Conservation (phyloP, 2,113 vertebrate genomes). For the Sula dactylatra region DNA sequence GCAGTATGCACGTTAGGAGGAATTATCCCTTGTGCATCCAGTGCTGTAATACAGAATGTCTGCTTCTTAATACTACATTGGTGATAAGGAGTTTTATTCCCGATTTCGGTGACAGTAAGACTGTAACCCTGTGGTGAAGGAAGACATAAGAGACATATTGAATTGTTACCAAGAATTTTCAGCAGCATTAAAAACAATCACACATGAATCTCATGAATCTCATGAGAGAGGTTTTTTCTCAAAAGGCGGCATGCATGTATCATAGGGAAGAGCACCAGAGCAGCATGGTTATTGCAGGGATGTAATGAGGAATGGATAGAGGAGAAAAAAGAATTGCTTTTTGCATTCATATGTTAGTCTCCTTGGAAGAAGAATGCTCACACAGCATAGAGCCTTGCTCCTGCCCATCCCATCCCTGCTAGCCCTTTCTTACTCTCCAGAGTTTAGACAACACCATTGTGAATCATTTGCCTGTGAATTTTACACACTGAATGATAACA, state of each 20-base stretch:
- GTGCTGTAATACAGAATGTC: too few species aligned
- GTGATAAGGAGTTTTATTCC: too few species aligned
- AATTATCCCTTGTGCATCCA: too few species aligned
- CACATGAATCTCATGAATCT: accelerated
- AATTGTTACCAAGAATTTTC: background rate
- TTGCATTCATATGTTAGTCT: background rate
- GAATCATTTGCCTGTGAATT: background rate
- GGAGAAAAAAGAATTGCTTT: background rate
- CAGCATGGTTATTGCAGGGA: background rate
- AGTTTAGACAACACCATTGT: background rate
- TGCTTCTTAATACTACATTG: too few species aligned
- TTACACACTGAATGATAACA: background rate
- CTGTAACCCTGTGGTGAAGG: background rate
- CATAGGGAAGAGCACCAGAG: background rate
- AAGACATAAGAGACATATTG: background rate
- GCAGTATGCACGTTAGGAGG: too few species aligned
- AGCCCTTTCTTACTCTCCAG: background rate
- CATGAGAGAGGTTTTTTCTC: background rate
- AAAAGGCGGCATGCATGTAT: accelerated
- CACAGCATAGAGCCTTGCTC: background rate
- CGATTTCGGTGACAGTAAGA: too few species aligned
- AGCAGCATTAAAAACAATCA: background rate
- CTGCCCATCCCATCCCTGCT: accelerated
- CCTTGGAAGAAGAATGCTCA: background rate
- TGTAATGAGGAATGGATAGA: accelerated